Evolutionary conservation across 2,113 vertebrate genomes (phyloP), one percentile per base, ranked within the genome.

Genomic region (Campylomormyrus numenius): DNA sequence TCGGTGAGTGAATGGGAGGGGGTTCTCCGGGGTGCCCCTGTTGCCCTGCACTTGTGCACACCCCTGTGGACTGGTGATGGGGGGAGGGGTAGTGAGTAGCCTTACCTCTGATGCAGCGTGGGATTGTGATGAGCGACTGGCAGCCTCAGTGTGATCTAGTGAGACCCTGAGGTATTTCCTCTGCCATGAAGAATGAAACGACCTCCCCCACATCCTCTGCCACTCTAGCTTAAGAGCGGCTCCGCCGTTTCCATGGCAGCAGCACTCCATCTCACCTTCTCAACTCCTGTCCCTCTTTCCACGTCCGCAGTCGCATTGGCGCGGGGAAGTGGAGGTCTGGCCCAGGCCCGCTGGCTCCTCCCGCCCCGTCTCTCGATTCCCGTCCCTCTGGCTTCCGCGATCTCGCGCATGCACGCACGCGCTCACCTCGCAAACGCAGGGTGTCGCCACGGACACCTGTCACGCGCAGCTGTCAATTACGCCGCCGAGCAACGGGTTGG

Each of bases 391-490:
- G 91, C 92, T 91, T 92, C 11, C 21, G 50, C 19, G 0, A 35
- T 13, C 39, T n/a, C 74, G 53, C 31, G 39, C 49, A 7, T 2
- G 50, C 87, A 66, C 39, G 45, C 56, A 46, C 56, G n/a, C 56
- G 11, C 87, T 4, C 17, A 39, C 9, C n/a, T 62, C 56, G 7
- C 24, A 24, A 66, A 31, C 5, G 77, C 85, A 88, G 83, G 24
- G 92, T 93, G 93, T 93, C 92, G 92, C 92, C 83, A 92, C 92
- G 92, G 94, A 93, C 95, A 95, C 95, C 95, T 96, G 95, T 93
- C 94, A 92, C 93, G 92, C 94, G 93, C 95, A 95, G 94, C 94
- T 95, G 95, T 94, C 95, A 95, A 95, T 96, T 95, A 95, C 91
- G 90, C 89, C 90, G 21, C 92, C 84, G 93, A 94, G 93, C 94